Conservation (phyloP, 2,888 invertebrate genomes). For the Cyclophora albipunctata region DNA sequence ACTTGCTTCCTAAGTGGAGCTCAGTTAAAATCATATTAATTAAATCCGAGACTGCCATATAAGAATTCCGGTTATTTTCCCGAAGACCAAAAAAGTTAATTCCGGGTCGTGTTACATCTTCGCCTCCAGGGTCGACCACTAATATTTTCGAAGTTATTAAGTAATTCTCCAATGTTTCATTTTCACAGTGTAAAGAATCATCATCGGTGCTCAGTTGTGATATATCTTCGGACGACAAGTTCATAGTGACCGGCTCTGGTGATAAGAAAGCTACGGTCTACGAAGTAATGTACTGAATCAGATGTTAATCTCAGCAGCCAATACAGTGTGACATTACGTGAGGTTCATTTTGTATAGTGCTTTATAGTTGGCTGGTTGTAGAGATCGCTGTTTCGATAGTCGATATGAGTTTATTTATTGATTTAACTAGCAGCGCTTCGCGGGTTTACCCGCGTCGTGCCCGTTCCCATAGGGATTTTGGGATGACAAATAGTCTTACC, state of each 20-base stretch:
- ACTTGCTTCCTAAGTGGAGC: not conserved
- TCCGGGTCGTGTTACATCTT: too few relatives aligned
- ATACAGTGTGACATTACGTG: conserved; percentile 24
- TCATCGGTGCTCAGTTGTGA: conserved; percentile 99
- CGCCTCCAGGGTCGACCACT: too few relatives aligned
- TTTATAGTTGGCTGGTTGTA: conserved; percentile 11
- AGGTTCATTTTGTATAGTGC: conserved; percentile 37
- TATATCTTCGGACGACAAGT: conserved; percentile 98
- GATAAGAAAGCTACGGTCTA: conserved; percentile 99
- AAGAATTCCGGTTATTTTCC: too few relatives aligned
- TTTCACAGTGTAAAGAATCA: conserved; percentile 90
- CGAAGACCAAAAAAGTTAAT: too few relatives aligned
- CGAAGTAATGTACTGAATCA: conserved; percentile 88
- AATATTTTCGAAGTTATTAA: too few relatives aligned
- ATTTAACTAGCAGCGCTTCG: too few relatives aligned
- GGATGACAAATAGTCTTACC: too few relatives aligned
- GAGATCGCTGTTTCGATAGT: not conserved
- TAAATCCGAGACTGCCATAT: too few relatives aligned
- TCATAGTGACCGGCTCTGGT: conserved; percentile 97
- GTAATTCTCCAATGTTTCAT: conserved; percentile 3
- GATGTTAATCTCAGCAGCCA: conserved; percentile 33
- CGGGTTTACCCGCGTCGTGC: too few relatives aligned
- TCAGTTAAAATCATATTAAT: too few relatives aligned
- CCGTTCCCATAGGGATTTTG: too few relatives aligned
- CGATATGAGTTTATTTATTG: too few relatives aligned